Evolutionary conservation across 2,797 vertebrate genomes (phyloP).

Genomic region (Argyrosomus regius): DNA sequence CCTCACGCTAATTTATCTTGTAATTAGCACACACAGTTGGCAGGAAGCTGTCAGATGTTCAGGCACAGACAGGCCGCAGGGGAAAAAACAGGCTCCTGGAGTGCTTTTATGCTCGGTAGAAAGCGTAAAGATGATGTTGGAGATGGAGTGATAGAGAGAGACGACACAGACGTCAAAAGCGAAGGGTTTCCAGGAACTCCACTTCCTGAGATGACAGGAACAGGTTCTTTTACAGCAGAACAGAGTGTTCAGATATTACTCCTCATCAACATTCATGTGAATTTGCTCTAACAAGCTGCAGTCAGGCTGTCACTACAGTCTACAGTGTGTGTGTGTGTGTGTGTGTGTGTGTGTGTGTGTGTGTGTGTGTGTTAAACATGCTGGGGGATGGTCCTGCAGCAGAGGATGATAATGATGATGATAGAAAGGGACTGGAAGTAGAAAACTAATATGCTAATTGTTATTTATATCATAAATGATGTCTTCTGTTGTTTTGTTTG

Average conservation of each 20-base stretch:
- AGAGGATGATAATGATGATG: slow-evolving; percentile 3
- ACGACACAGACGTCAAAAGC: neutral
- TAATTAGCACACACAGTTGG: slow-evolving; percentile 41
- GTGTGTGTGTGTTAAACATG: neutral
- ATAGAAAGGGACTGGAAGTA: slow-evolving; percentile 4
- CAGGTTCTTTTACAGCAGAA: slow-evolving; percentile 6
- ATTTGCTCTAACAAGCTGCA: slow-evolving; percentile 34
- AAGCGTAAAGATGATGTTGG: neutral
- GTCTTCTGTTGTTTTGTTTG: neutral
- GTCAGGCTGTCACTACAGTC: slow-evolving; percentile 27
- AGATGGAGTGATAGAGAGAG: neutral
- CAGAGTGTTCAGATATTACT: slow-evolving; percentile 24
- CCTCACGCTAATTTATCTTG: slow-evolving; percentile 9
- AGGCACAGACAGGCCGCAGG: slow-evolving; percentile 9
- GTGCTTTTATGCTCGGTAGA: neutral
- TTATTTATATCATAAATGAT: neutral
- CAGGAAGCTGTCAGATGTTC: slow-evolving; percentile 35
- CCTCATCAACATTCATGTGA: slow-evolving; percentile 43
- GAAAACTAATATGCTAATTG: slow-evolving; percentile 3
- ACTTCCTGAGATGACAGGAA: slow-evolving; percentile 2
- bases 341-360: slow-evolving; percentile 15
- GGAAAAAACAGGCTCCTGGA: neutral
- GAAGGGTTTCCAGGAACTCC: neutral
- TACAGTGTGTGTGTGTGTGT: slow-evolving; percentile 11
- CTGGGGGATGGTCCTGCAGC: neutral